These are phyloP conservation scores for Heterocephalus glaber DNA, from an alignment of 2,113 vertebrate species.

Conservation along the genomic window DNA sequence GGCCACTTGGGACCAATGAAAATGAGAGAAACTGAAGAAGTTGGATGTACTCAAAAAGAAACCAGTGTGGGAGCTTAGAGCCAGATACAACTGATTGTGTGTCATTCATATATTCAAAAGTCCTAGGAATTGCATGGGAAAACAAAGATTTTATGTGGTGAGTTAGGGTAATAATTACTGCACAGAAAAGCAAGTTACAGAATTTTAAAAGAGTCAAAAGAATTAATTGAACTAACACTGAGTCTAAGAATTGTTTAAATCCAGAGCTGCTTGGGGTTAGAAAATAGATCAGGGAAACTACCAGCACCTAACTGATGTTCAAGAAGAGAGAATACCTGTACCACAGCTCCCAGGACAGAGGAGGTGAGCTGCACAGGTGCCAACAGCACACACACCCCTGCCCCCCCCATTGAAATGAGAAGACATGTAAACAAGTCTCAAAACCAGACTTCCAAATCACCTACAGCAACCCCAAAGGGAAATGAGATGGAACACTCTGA, in stretches of 20 bases:
- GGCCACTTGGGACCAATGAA: not conserved
- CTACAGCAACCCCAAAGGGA: no score
- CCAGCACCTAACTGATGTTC: not conserved
- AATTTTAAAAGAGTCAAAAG: slow-evolving; percentile 4
- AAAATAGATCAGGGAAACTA: slow-evolving; percentile 34
- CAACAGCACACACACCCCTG: no score
- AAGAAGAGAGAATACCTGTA: not conserved
- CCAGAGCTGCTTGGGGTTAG: slow-evolving; percentile 8
- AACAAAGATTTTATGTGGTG: not conserved
- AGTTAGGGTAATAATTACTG: not conserved
- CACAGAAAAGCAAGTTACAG: not conserved
- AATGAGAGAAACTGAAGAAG: not conserved
- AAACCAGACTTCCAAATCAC: no score
- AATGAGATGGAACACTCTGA: no score
- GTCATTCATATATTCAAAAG: not conserved
- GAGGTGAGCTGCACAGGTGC: no score
- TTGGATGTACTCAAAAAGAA: slow-evolving; percentile 13
- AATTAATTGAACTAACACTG: slow-evolving; percentile 47
- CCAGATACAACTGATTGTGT: not conserved
- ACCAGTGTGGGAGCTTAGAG: not conserved
- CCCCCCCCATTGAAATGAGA: no score
- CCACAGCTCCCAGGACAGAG: no score
- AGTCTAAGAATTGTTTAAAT: slow-evolving; percentile 36
- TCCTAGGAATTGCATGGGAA: not conserved
- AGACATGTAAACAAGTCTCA: no score